Evolutionary conservation across 1,140 invertebrate species (phyloP).

Genomic region (Scylla paramamosain): DNA sequence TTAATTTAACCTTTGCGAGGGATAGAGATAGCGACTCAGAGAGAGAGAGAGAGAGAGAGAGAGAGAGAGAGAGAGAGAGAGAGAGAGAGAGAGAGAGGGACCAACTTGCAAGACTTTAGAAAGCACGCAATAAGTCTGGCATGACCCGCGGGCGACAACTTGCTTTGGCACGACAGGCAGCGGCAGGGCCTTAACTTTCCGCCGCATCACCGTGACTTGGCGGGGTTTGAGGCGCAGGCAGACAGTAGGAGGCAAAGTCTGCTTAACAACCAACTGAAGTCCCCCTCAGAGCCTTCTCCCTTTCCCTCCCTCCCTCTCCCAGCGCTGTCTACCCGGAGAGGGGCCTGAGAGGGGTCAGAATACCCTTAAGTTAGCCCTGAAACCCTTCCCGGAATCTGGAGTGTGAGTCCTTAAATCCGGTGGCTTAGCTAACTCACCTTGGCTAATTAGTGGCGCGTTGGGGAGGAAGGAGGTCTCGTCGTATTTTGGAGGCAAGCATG

Average conservation of each 20-base stretch:
- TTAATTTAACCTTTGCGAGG: background rate
- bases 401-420: background rate
- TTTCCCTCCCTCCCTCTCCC: background rate
- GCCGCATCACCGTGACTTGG: too few relatives aligned
- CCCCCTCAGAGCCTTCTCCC: background rate
- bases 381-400: background rate
- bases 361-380: background rate
- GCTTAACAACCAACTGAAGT: background rate
- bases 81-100: background rate
- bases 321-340: background rate
- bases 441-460: background rate
- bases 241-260: too few relatives aligned
- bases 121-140: too few relatives aligned
- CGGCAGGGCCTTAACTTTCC: too few relatives aligned
- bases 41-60: background rate
- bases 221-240: too few relatives aligned
- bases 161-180: too few relatives aligned
- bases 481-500: slow-evolving; percentile 21
- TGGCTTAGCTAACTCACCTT: slow-evolving; percentile 22
- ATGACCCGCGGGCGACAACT: too few relatives aligned
- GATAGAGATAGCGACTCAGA: background rate
- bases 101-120: too few relatives aligned
- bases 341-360: background rate
- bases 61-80: background rate
- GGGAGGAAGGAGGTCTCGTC: background rate